Evolutionary conservation across 2,113 vertebrate species (phyloP).

Genomic region (Butorides virescens): DNA sequence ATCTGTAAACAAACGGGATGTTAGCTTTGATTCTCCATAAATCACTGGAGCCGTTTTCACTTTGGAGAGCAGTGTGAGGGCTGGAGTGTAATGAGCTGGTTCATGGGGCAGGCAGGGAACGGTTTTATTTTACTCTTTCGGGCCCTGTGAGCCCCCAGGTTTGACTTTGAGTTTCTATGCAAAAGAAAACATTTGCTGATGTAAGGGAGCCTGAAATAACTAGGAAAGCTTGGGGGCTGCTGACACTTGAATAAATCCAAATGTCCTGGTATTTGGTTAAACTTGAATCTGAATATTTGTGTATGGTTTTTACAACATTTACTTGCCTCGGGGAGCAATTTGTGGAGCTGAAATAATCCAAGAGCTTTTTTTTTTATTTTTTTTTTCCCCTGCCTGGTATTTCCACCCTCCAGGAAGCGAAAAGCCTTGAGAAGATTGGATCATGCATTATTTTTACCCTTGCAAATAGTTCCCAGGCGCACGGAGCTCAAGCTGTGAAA

Average conservation of each 20-base stretch:
- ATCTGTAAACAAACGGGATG: not conserved
- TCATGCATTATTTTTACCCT: constrained; percentile 22
- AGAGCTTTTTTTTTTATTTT: not conserved
- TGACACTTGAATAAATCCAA: constrained; percentile 46
- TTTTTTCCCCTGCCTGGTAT: not conserved
- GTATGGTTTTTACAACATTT: constrained; percentile 24
- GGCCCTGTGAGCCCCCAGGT: not conserved
- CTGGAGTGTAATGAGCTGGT: not conserved
- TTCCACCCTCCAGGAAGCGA: constrained; percentile 6
- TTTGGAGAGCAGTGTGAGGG: not conserved
- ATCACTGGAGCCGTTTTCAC: not conserved
- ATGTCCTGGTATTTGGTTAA: constrained; percentile 47
- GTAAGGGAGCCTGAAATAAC: constrained; percentile 19
- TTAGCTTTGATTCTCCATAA: not conserved
- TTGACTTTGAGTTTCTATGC: not conserved
- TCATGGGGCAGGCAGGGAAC: not conserved
- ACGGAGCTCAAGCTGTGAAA: not conserved
- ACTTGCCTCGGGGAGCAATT: constrained; percentile 43
- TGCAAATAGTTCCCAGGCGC: constrained; percentile 1
- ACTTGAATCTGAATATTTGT: constrained; percentile 45
- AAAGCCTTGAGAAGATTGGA: constrained; percentile 10
- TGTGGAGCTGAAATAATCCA: constrained; percentile 49
- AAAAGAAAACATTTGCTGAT: constrained; percentile 25
- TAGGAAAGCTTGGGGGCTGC: not conserved
- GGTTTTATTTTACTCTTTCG: not conserved